Base-by-base conservation (phyloP, 2,888 invertebrate species). In the Drosophila recens region DNA sequence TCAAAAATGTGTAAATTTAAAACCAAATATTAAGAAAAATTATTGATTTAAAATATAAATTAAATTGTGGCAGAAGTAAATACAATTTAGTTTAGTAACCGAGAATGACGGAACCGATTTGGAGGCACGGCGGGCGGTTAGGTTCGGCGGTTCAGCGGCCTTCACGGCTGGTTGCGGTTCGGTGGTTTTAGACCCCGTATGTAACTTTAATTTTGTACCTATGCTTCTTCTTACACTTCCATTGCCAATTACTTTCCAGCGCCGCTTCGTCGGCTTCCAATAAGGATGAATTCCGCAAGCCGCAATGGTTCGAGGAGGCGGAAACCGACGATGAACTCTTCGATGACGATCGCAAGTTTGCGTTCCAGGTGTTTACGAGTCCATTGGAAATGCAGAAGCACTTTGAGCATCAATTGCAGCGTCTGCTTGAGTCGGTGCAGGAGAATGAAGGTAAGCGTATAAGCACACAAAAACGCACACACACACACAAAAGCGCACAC, bases 381-480 rank as follows among this genome's bases (percentile, higher is more conserved):
- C 95, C 95, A 0, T 79, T 94, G 73, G 94, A 95, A 91, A 93
- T 95, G 90, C 94, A 94, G 69, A 93, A 93, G 69, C 94, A 94
- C 78, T 95, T 95, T 80, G 95, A 95, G 84, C 93, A 94, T 9
- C 94, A 95, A 90, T 93, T 95, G 92, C 93, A 94, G 70, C 93
- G 93, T 57, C 92, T 95, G 68, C 85, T 95, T 76, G 94, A 93
- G 70, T 92, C 90, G 51, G 93, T 95, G 75, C 93, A 93, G 20
- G 90, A 92, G 43, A 82, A 89, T 48, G 92, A 92, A 40, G 91
- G 92, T 89, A 68, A 45, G 45, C 43, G 1, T 11, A 2, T 33
- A 33, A 2, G 17, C 17, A 33, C n/a, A 13, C 23, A 13, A 11
- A n/a, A 17, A 23, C 27, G 5, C 15, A 17, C 30, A 48, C 10